A percentile compares a stretch with the other conserved stretches of the same genome.
Evolutionary conservation across 2,113 vertebrate genomes (phyloP).

Genomic region (Amphiprion ocellaris): DNA sequence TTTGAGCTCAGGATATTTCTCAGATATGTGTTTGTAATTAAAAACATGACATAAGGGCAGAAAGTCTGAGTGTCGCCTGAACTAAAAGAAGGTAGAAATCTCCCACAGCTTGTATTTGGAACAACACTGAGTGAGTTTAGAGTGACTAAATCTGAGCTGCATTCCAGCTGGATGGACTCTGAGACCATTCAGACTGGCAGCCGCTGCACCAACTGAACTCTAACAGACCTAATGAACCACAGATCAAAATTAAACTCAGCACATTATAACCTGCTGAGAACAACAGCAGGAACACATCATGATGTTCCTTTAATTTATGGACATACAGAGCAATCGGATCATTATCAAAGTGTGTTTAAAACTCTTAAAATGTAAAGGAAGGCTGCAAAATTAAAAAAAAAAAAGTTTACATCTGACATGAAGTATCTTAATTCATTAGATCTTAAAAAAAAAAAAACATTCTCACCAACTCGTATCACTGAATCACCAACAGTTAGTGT

Average conservation of each 20-base stretch:
- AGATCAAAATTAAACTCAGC: not conserved
- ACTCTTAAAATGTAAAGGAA: not conserved
- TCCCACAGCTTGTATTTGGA: slow-evolving; percentile 2
- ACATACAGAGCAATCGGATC: not conserved
- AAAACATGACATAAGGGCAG: not conserved
- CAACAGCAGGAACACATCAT: not conserved
- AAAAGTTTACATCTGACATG: not conserved
- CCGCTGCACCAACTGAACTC: not conserved
- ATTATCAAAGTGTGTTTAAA: not conserved
- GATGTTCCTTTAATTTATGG: not conserved
- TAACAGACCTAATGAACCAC: not conserved
- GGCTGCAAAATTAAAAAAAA: not conserved
- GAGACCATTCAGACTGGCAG: slow-evolving; percentile 21
- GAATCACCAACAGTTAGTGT: no score
- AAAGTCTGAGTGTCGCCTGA: not conserved
- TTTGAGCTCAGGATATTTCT: not conserved
- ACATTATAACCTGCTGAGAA: not conserved
- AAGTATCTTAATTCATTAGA: not conserved
- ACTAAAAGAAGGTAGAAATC: not conserved
- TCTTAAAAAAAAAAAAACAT: not conserved
- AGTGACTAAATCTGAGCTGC: slow-evolving; percentile 42
- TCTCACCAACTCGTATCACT: not conserved
- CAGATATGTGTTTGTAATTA: not conserved
- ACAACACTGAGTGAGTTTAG: not conserved
- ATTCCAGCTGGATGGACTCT: slow-evolving; percentile 59